Evolutionary conservation across 2,113 vertebrate species (phyloP).

Genomic region (Colinus virginianus): DNA sequence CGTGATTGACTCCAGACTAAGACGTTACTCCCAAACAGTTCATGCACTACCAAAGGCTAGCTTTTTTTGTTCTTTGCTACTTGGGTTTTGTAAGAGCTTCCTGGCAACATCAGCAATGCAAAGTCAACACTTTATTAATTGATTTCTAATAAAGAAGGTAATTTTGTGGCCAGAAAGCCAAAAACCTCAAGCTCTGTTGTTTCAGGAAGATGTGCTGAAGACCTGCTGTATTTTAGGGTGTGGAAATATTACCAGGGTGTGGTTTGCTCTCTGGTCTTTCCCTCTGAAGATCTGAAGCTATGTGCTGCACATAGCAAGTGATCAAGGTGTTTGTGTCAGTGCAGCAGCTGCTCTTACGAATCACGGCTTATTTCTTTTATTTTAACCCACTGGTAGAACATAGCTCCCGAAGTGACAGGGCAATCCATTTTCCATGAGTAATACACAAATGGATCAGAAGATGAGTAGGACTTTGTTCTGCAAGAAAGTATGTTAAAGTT

Average conservation of each 20-base stretch:
- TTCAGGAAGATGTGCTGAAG: not conserved
- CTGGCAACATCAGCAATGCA: not conserved
- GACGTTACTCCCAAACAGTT: not conserved
- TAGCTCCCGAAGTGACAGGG: not conserved
- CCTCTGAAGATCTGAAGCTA: not conserved
- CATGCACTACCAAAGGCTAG: not conserved
- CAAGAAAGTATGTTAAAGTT: not conserved
- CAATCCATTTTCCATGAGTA: not conserved
- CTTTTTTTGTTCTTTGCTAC: not conserved
- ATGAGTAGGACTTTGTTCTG: not conserved
- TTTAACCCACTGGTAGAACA: not conserved
- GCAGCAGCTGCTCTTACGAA: not conserved
- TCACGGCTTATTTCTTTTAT: not conserved
- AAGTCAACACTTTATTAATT: not conserved
- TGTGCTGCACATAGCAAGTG: not conserved
- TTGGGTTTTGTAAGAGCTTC: slow-evolving; percentile 44
- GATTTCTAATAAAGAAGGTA: slow-evolving; percentile 4
- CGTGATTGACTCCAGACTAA: slow-evolving; percentile 53
- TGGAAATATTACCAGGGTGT: not conserved
- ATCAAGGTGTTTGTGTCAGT: not conserved
- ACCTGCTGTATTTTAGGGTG: not conserved
- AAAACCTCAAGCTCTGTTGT: not conserved
- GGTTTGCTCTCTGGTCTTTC: not conserved
- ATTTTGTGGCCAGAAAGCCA: not conserved
- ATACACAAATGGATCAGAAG: not conserved